Evolutionary conservation across 2,113 vertebrate genomes (phyloP).

Genomic region (Cariama cristata): DNA sequence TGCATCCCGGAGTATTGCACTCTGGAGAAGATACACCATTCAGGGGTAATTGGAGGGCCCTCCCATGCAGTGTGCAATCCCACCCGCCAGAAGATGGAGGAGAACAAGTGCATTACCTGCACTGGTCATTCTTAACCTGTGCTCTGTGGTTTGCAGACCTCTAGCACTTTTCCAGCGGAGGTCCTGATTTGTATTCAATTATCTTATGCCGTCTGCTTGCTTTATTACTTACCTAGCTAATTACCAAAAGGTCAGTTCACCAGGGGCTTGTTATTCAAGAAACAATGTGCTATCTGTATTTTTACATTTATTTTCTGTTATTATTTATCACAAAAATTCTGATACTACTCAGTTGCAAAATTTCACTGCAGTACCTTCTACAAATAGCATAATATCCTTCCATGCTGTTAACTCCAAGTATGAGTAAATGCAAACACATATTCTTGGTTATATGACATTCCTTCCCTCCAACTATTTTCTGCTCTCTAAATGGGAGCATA

Average conservation of each 20-base stretch:
- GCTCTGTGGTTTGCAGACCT: not conserved
- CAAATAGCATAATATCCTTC: not conserved
- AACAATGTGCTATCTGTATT: not conserved
- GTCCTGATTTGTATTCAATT: not conserved
- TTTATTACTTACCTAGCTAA: not conserved
- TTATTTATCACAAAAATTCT: not conserved
- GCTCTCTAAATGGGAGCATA: not conserved
- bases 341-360: not conserved
- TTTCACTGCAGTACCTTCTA: not conserved
- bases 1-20: not conserved
- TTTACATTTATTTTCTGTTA: not conserved
- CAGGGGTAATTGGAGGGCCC: not conserved
- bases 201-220: not conserved
- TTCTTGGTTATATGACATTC: not conserved
- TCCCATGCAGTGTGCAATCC: not conserved
- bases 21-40: not conserved
- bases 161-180: not conserved
- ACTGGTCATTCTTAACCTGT: not conserved
- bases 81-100: not conserved
- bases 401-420: not conserved
- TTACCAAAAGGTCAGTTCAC: not conserved
- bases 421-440: not conserved
- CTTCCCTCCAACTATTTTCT: conserved; percentile 3
- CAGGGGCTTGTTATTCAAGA: not conserved
- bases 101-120: not conserved